A percentile compares a stretch with the other conserved stretches of the same genome.
phyloP scores from a whole-genome alignment of 2,113 vertebrate genomes.

The Propithecus coquereli region DNA sequence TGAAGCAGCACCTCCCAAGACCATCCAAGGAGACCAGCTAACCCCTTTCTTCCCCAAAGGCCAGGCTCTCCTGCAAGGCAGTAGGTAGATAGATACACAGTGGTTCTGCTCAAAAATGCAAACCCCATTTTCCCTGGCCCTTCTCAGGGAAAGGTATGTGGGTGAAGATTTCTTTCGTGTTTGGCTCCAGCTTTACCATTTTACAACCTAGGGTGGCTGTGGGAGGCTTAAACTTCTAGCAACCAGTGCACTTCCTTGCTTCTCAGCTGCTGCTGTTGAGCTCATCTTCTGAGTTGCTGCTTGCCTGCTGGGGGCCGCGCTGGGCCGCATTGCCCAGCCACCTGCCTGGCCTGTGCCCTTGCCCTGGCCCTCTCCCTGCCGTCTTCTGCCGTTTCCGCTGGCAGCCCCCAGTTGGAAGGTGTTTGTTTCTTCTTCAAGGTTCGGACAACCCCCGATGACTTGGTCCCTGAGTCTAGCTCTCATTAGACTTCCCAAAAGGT shows the following conservation, averaged over 20 bases:
- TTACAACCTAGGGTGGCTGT: neutral
- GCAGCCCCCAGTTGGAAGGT: neutral
- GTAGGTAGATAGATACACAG: neutral
- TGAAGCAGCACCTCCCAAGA: neutral
- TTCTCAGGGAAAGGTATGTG: neutral
- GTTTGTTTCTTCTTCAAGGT: neutral
- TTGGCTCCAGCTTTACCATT: neutral
- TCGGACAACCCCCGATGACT: neutral
- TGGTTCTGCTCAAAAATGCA: neutral
- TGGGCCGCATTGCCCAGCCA: neutral
- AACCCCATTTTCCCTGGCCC: neutral
- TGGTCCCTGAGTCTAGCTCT: neutral
- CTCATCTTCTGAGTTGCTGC: neutral
- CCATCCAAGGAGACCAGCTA: neutral
- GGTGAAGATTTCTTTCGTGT: neutral
- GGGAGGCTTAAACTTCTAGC: neutral
- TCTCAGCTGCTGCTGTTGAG: neutral
- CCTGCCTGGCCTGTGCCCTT: neutral
- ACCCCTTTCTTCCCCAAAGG: neutral
- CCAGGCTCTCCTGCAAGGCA: neutral
- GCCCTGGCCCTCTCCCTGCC: neutral
- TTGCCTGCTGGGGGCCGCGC: rapidly evolving
- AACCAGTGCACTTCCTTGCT: neutral
- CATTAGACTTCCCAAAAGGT: neutral
- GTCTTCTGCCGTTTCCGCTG: neutral